Conservation (phyloP, 2,797 vertebrate species). For the Epinephelus malabaricus region DNA sequence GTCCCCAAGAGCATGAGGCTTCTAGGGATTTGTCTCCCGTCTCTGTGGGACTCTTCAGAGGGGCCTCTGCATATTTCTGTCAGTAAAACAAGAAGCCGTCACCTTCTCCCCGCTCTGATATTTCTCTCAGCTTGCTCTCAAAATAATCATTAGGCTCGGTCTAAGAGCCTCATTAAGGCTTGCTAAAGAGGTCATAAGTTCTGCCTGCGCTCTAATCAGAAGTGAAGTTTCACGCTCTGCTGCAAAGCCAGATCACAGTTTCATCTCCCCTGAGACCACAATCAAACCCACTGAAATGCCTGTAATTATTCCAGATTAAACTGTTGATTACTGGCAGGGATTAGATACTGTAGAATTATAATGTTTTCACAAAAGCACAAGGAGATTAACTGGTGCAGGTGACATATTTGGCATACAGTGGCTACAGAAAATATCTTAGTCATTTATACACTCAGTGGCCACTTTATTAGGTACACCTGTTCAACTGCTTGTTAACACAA, state of each 20-base stretch:
- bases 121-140: slow-evolving; percentile 46
- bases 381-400: background rate
- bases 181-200: slow-evolving; percentile 70
- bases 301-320: slow-evolving; percentile 50
- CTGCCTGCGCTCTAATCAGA: slow-evolving; percentile 68
- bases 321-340: slow-evolving; percentile 14
- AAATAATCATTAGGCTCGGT: slow-evolving; percentile 67
- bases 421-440: background rate
- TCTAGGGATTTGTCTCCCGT: slow-evolving; percentile 21
- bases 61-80: slow-evolving; percentile 26
- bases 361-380: slow-evolving; percentile 7
- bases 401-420: background rate
- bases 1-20: background rate
- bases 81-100: slow-evolving; percentile 33
- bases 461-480: no score
- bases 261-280: slow-evolving; percentile 44
- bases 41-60: slow-evolving; percentile 4
- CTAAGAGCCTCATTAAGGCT: slow-evolving; percentile 72
- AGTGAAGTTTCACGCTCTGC: slow-evolving; percentile 71
- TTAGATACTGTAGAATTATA: slow-evolving; percentile 12
- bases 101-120: slow-evolving; percentile 31
- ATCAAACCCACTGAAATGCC: slow-evolving; percentile 49
- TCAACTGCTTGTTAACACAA: no score
- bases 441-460: background rate
- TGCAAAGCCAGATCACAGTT: slow-evolving; percentile 50